A percentile compares a stretch with the other conserved stretches of the same genome.
Conservation (phyloP, 2,113 vertebrate genomes). For the Pardalotus punctatus region DNA sequence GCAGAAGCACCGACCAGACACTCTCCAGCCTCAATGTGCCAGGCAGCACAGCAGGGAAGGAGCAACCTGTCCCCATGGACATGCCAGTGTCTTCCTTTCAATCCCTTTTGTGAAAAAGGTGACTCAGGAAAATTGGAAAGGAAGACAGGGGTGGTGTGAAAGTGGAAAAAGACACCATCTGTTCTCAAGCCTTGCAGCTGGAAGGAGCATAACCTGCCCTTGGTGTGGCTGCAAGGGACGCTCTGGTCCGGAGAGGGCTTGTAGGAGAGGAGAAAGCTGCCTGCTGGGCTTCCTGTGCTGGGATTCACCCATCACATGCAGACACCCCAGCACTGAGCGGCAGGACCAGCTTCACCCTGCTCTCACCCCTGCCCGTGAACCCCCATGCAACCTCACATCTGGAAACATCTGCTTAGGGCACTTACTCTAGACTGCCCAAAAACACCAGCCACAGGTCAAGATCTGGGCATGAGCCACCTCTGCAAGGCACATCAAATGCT, state of each 20-base stretch:
- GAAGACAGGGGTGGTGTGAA: neutral
- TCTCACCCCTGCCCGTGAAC: neutral
- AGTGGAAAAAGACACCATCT: neutral
- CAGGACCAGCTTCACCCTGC: neutral
- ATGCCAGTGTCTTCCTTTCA: neutral
- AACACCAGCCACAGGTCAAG: neutral
- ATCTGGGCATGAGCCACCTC: neutral
- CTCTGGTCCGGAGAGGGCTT: neutral
- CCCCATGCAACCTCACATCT: fast-evolving
- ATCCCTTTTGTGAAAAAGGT: neutral
- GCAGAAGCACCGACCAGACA: fast-evolving
- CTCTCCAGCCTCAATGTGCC: neutral
- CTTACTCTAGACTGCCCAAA: neutral
- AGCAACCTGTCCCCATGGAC: neutral
- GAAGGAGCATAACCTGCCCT: neutral
- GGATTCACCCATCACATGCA: neutral
- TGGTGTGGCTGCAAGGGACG: neutral
- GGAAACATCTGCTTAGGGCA: neutral
- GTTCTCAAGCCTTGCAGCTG: neutral
- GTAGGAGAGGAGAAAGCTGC: neutral
- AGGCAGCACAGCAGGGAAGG: neutral
- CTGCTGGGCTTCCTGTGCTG: neutral
- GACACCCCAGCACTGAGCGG: neutral
- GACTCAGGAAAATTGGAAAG: neutral
- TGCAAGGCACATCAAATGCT: neutral